Evolutionary conservation across 2,888 invertebrate genomes (phyloP).

Genomic region (Synanthedon vespiformis): DNA sequence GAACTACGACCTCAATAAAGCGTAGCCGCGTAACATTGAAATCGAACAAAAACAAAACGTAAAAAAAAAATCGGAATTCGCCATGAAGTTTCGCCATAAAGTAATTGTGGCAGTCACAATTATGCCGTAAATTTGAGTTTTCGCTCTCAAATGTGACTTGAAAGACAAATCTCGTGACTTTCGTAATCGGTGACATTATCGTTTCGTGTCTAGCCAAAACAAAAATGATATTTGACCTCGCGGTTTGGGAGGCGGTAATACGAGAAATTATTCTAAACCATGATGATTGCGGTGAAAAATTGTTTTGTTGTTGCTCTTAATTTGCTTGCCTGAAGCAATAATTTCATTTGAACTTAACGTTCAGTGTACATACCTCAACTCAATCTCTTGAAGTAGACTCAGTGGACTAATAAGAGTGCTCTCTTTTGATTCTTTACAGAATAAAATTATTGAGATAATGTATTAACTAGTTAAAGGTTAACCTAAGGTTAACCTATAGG

Average conservation of each 20-base stretch:
- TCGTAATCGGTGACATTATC: conserved; percentile 55
- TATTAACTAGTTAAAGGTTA: no score
- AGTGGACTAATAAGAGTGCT: no score
- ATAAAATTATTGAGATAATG: no score
- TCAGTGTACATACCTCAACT: no score
- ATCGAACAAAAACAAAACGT: conserved; percentile 25
- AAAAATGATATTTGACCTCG: conserved; percentile 52
- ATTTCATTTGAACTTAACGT: no score
- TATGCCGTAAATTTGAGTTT: conserved; percentile 36
- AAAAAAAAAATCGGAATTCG: conserved; percentile 19
- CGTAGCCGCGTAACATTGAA: conserved; percentile 18
- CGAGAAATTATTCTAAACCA: neutral
- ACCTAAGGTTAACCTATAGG: no score
- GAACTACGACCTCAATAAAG: conserved; percentile 31
- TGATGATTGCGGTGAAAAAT: neutral
- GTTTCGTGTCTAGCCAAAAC: conserved; percentile 57
- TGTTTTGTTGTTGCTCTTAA: neutral
- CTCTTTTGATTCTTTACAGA: no score
- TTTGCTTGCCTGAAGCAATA: neutral
- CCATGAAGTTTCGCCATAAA: conserved; percentile 25
- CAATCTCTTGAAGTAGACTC: no score
- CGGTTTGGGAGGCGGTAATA: conserved; percentile 17
- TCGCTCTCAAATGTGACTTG: conserved; percentile 43
- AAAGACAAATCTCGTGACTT: conserved; percentile 49
- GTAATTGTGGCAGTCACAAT: conserved; percentile 33